Evolutionary conservation across 1,140 invertebrate species (phyloP), one percentile per base, ranked within the genome.

Genomic region (Marisa cornuarietis): DNA sequence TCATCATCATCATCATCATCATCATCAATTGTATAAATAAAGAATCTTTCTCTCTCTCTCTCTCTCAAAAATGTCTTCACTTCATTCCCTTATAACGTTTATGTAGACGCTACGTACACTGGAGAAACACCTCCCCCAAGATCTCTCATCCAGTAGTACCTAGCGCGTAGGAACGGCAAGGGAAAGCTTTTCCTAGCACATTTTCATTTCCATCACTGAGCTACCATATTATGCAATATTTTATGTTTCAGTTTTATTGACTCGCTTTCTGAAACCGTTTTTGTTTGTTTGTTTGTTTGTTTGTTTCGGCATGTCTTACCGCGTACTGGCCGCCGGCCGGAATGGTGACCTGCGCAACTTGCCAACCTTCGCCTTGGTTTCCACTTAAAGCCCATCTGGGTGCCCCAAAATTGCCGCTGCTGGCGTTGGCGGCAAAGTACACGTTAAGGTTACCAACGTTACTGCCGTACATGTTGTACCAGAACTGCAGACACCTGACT

Each of bases 381-480:
- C 87, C 87, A 52, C 80, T 82, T 65, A 84, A 79, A 24, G 83
- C 83, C 84, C 85, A 87, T 20, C 88, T 80, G 26, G 85, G 79
- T n/a, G 65, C 54, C 16, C 84, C 84, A 16, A 83, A 71, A 3
- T 78, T 69, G 58, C 79, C 79, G 9, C 79, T 80, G 13, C 79
- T 71, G 22, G 71, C 26, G 7, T 61, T 51, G 26, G 42, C 75
- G 52, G 31, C 10, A 49, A 69, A 51, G 31, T 87, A 86, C 8
- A 89, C 82, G 77, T 86, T 87, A 5, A 89, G 81, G 11, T 75
- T 85, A 24, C 85, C 86, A 79, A 89, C 84, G 16, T 81, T 73
- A 16, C 58, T 58, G 6, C 88, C 88, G 80, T 85, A 87, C 88
- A 90, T 90, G 79, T 86, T 83, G 77, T 89, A 90, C 81, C 82